phyloP scores from a whole-genome alignment of 2,797 vertebrate species.

The Thripadectes ignobilis region DNA sequence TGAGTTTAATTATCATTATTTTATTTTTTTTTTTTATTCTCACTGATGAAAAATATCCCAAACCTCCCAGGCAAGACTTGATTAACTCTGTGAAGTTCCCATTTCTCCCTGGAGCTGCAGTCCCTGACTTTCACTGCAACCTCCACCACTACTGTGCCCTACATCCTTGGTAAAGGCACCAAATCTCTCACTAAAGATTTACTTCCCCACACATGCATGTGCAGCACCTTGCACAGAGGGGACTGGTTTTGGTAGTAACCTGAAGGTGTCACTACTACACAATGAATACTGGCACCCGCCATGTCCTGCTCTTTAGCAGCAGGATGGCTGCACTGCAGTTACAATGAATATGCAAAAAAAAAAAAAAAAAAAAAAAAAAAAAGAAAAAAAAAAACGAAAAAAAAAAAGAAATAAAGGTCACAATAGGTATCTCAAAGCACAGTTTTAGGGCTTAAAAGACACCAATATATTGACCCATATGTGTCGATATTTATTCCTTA shows the following conservation, averaged over 20 bases:
- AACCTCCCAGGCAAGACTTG: neutral
- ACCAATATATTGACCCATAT: conserved; percentile 49
- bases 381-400: neutral
- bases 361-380: neutral
- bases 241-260: conserved; percentile 5
- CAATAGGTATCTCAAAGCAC: conserved; percentile 1
- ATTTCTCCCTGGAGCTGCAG: neutral
- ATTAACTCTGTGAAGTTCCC: neutral
- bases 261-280: conserved; percentile 55
- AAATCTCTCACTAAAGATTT: neutral
- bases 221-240: neutral
- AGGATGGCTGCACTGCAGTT: conserved; percentile 11
- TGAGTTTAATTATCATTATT: fast-evolving
- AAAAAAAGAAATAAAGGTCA: neutral
- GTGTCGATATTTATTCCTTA: conserved; percentile 46
- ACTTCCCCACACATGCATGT: neutral
- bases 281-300: conserved; percentile 29
- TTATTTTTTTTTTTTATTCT: neutral
- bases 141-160: neutral
- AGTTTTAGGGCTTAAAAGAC: conserved; percentile 45
- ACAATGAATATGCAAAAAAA: neutral
- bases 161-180: neutral
- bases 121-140: neutral
- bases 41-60: neutral
- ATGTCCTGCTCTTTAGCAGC: neutral